Evolutionary conservation across 2,113 vertebrate species (phyloP).

Genomic region (Cinclus mexicanus): DNA sequence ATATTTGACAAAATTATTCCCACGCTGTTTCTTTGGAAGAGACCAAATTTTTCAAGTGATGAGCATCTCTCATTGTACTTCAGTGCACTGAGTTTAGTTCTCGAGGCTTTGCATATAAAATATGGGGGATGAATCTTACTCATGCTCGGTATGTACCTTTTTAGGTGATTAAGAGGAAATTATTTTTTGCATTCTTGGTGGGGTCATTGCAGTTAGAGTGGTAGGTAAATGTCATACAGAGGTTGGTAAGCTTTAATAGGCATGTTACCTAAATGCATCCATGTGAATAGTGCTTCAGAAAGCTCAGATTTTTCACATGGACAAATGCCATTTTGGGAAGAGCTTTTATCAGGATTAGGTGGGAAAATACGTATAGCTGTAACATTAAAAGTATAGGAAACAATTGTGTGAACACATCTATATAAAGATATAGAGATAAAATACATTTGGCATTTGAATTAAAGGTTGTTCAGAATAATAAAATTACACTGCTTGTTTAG

Average conservation of each 20-base stretch:
- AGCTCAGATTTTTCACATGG: not conserved
- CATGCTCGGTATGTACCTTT: not conserved
- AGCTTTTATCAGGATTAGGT: not conserved
- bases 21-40: not conserved
- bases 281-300: not conserved
- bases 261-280: not conserved
- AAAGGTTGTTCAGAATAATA: not conserved
- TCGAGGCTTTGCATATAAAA: not conserved
- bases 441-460: not conserved
- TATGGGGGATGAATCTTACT: not conserved
- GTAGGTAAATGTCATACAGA: not conserved
- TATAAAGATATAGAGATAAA: not conserved
- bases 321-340: not conserved
- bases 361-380: not conserved
- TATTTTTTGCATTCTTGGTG: accelerated
- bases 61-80: not conserved
- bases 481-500: not conserved
- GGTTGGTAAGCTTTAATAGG: not conserved
- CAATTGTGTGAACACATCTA: not conserved
- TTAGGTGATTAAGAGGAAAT: not conserved
- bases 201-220: not conserved
- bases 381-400: not conserved
- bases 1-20: not conserved
- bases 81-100: not conserved
- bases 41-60: not conserved